Conservation (phyloP, 2,888 invertebrate genomes). For the Fragum fragum region DNA sequence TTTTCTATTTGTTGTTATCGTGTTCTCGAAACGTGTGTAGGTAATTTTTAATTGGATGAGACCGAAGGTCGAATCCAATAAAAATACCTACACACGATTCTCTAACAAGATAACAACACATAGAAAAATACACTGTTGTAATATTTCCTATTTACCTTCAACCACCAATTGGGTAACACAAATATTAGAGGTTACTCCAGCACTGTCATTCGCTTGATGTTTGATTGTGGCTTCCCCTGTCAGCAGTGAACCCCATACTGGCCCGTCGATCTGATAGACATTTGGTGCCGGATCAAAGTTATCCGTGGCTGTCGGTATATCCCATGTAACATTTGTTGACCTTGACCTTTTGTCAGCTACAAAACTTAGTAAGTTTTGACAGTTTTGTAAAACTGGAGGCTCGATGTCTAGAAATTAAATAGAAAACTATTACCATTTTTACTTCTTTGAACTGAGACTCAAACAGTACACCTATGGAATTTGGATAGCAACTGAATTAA, state of each 20-base stretch:
- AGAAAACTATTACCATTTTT: too few relatives aligned
- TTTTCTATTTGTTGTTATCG: too few relatives aligned
- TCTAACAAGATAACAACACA: too few relatives aligned
- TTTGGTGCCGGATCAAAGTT: neutral
- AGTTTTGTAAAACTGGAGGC: conserved; percentile 15
- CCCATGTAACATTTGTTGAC: conserved; percentile 10
- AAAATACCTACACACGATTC: too few relatives aligned
- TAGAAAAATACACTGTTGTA: too few relatives aligned
- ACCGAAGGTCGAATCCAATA: too few relatives aligned
- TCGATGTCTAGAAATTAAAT: too few relatives aligned
- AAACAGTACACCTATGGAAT: too few relatives aligned
- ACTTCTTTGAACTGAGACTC: too few relatives aligned
- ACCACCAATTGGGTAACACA: neutral
- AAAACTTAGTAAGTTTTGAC: neutral
- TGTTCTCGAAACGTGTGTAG: too few relatives aligned
- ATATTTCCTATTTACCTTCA: neutral
- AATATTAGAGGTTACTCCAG: neutral
- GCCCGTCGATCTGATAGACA: conserved; percentile 4
- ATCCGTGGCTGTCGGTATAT: conserved; percentile 8
- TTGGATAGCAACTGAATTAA: too few relatives aligned
- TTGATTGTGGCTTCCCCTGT: neutral
- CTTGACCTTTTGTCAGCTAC: conserved; percentile 6
- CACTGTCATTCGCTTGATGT: neutral
- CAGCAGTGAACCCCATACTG: neutral
- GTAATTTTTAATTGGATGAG: too few relatives aligned